Conservation (phyloP, 1,140 invertebrate genomes). For the Heliconius eleuchia region DNA sequence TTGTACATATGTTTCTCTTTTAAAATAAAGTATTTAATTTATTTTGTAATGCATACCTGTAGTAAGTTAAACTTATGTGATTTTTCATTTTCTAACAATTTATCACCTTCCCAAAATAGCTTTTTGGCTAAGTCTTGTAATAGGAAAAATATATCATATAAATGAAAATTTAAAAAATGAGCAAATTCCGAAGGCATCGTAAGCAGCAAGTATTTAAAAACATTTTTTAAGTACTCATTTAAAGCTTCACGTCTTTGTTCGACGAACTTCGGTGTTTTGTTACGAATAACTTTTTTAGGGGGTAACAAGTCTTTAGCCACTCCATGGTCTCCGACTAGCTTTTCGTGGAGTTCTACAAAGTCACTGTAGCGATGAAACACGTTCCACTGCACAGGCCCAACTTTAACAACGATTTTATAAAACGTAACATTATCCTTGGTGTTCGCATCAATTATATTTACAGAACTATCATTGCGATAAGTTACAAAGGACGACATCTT, state of each 20-base stretch:
- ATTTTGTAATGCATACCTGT: conserved; percentile 83
- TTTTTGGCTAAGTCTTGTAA: conserved; percentile 89
- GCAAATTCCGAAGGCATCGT: conserved; percentile 89
- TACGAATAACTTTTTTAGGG: conserved; percentile 91
- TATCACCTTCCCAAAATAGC: conserved; percentile 86
- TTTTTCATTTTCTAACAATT: conserved; percentile 82
- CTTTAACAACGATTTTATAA: conserved; percentile 77
- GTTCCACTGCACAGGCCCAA: conserved; percentile 89
- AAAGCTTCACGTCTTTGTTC: conserved; percentile 90
- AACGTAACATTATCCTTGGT: conserved; percentile 77
- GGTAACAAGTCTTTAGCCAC: conserved; percentile 92
- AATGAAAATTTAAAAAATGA: conserved; percentile 89
- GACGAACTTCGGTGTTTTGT: conserved; percentile 89
- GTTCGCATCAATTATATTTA: conserved; percentile 67
- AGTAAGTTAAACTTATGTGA: conserved; percentile 86
- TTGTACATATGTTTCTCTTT: conserved; percentile 13
- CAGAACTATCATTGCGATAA: conserved; percentile 67
- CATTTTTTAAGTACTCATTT: conserved; percentile 90
- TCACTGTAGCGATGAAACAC: conserved; percentile 94
- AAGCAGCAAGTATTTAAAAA: conserved; percentile 87
- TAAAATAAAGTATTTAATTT: conserved; percentile 3
- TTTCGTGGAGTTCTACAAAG: conserved; percentile 93
- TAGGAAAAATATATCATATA: conserved; percentile 86
- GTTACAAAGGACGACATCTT: conserved; percentile 71
- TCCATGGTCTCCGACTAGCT: conserved; percentile 88